A percentile compares a stretch with the other conserved stretches of the same genome.
phyloP scores from a whole-genome alignment of 2,797 vertebrate genomes.

The Molossus molossus region DNA sequence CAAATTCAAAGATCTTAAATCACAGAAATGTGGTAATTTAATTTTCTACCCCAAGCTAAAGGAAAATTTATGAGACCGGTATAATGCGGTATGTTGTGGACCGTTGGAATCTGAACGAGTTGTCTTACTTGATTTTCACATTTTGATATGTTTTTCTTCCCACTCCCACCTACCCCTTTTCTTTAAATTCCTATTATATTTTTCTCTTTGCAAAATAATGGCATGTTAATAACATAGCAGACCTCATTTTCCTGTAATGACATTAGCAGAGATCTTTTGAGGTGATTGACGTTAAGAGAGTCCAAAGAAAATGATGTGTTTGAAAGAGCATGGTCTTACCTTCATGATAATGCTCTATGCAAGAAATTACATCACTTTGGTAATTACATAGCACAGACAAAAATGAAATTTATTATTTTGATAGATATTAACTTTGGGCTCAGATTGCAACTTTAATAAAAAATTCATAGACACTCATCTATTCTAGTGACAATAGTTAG shows the following conservation, averaged over 20 bases:
- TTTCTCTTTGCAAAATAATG: constrained; percentile 55
- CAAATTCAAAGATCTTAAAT: constrained; percentile 67
- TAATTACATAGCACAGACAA: background rate
- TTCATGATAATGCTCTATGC: background rate
- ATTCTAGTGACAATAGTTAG: constrained; percentile 21
- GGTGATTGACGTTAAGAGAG: background rate
- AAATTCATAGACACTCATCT: background rate
- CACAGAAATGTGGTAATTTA: constrained; percentile 64
- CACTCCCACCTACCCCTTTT: background rate
- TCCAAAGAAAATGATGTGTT: constrained; percentile 49
- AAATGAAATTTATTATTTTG: background rate
- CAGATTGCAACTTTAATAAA: constrained; percentile 30
- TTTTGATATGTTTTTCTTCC: constrained; percentile 75
- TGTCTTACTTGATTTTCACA: constrained; percentile 74
- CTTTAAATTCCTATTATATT: constrained; percentile 58
- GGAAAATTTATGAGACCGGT: constrained; percentile 51
- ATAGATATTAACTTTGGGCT: constrained; percentile 50
- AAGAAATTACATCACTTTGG: background rate
- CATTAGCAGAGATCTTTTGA: constrained; percentile 54
- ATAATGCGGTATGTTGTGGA: constrained; percentile 62
- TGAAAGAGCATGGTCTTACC: background rate
- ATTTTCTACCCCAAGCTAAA: constrained; percentile 57
- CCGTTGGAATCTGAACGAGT: constrained; percentile 65
- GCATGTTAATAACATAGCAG: background rate
- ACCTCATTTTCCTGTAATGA: constrained; percentile 59